phyloP scores from a whole-genome alignment of 2,113 vertebrate species.

The Callithrix jacchus region DNA sequence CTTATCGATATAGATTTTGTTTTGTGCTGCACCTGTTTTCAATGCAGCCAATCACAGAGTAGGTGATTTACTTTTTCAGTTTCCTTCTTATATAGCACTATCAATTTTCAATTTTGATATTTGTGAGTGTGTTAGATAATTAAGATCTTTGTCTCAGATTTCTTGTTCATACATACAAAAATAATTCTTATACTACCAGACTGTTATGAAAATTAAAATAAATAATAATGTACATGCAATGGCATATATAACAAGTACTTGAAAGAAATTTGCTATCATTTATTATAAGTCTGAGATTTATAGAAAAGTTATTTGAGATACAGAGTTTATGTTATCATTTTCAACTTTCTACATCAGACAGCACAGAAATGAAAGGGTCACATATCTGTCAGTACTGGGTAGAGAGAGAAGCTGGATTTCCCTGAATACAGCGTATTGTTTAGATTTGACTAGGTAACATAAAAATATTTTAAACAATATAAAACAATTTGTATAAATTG shows the following conservation, averaged over 20 bases:
- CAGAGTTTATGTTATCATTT: neutral
- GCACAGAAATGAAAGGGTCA: neutral
- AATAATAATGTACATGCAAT: neutral
- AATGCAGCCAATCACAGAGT: neutral
- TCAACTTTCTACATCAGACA: neutral
- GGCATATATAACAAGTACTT: neutral
- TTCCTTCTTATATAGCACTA: neutral
- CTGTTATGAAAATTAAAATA: neutral
- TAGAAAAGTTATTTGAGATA: neutral
- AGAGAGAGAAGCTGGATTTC: neutral
- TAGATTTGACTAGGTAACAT: neutral
- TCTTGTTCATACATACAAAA: neutral
- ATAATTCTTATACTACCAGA: neutral
- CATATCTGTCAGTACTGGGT: neutral
- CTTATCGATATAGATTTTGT: neutral
- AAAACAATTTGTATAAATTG: neutral
- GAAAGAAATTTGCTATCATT: neutral
- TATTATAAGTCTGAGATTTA: neutral
- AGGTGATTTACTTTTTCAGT: neutral
- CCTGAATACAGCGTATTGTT: neutral
- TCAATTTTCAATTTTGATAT: neutral
- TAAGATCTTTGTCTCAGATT: neutral
- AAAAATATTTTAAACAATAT: neutral
- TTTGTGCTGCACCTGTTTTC: neutral
- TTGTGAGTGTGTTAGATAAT: neutral